Base-by-base conservation (phyloP, 2,888 invertebrate species). In the Lacanobia oleracea region DNA sequence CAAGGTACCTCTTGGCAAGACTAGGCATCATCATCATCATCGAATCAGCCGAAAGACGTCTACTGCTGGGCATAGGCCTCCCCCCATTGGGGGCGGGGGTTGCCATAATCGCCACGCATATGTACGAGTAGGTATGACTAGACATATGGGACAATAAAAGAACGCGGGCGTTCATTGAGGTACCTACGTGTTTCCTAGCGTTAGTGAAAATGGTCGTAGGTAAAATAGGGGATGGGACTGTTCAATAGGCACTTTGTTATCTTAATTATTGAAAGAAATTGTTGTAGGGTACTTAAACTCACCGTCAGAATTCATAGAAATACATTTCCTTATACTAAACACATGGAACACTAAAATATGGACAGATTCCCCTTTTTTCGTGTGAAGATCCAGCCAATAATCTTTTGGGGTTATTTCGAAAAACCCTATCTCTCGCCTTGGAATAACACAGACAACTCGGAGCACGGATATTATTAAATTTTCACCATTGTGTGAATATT, bases 311-410 rank as follows among this genome's bases (percentile, higher is more conserved):
- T 82, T 85, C 71, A 69, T 75, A 12, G 86, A 65, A 54, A 86
- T 81, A 67, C 88, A 88, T 81, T 85, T 83, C 16, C 88, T 84
- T 9, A 89, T 61, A 63, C 83, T 79, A 61, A 89, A 89, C n/a
- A 88, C 86, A 61, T 89, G 88, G 57, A 88, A 89, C 21, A 86
- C 84, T 33, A 67, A 78, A 51, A 85, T 84, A 57, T 77, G 75
- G 12, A 89, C 83, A 7, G 76, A 69, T 8, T 84, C 69, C n/a
- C 85, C 87, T 61, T 72, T 86, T 65, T 88, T 88, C 18, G 1
- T 21, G 53, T 89, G 86, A 27, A 89, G 85, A 63, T 88, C 72
- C 0, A 77, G 16, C 88, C 88, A 89, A 64, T 89, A 86, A 67
- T 85, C 70, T 0, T 53, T 16, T 2, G 88, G 88, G 7, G 82